Conservation (phyloP, 2,888 invertebrate species). For the Parelbella ahira region DNA sequence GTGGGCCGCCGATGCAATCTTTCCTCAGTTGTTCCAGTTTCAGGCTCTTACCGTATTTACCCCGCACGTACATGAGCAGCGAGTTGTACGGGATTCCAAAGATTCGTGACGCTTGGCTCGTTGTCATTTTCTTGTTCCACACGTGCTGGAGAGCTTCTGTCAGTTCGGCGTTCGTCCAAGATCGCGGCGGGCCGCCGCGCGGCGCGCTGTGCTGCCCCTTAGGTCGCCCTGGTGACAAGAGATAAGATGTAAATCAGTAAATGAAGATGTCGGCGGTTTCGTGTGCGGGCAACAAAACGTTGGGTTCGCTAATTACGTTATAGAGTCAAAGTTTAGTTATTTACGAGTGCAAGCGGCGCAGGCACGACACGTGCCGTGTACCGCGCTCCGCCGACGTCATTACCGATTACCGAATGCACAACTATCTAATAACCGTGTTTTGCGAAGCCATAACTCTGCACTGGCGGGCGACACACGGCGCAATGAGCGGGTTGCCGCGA, state of each 20-base stretch:
- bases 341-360: slow-evolving; percentile 53
- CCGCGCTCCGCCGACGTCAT: slow-evolving; percentile 43
- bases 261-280: slow-evolving; percentile 13
- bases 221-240: slow-evolving; percentile 83
- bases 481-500: slow-evolving; percentile 73
- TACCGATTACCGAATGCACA: slow-evolving; percentile 52
- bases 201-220: slow-evolving; percentile 96
- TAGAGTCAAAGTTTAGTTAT: slow-evolving; percentile 51
- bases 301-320: slow-evolving; percentile 60
- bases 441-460: slow-evolving; percentile 49
- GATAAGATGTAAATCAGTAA: slow-evolving; percentile 15
- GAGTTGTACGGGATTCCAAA: slow-evolving; percentile 97
- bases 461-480: slow-evolving; percentile 39
- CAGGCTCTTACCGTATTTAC: slow-evolving; percentile 95
- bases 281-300: slow-evolving; percentile 37
- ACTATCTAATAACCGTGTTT: slow-evolving; percentile 76
- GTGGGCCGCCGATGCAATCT: slow-evolving; percentile 92
- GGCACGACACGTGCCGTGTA: slow-evolving; percentile 72
- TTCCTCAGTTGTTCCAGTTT: slow-evolving; percentile 93
- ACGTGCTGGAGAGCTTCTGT: slow-evolving; percentile 95
- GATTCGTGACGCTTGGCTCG: slow-evolving; percentile 93
- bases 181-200: slow-evolving; percentile 93
- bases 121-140: slow-evolving; percentile 98
- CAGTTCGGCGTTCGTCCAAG: slow-evolving; percentile 95
- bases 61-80: slow-evolving; percentile 93